Evolutionary conservation across 1,140 invertebrate genomes (phyloP).

Genomic region (Caenorhabditis inopinata): DNA sequence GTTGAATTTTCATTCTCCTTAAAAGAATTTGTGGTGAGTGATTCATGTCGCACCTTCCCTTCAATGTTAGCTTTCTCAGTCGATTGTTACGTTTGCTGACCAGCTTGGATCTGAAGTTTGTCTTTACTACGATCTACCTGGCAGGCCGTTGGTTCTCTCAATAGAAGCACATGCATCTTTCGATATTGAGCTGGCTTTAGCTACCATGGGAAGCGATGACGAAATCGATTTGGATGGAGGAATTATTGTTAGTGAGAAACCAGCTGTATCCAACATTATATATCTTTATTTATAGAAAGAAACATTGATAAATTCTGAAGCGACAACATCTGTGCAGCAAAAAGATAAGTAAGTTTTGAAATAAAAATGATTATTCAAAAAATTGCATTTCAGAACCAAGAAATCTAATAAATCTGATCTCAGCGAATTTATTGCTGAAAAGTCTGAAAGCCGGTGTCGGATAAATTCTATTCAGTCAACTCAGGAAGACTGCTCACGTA

Average conservation of each 20-base stretch:
- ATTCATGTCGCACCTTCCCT: too few species aligned
- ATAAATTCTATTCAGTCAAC: too few species aligned
- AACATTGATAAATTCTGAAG: background rate
- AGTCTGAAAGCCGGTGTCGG: too few species aligned
- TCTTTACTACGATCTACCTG: constrained; percentile 10
- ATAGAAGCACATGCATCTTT: background rate
- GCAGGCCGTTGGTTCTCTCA: background rate
- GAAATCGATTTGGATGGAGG: constrained; percentile 10
- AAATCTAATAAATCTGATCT: too few species aligned
- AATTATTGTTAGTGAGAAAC: background rate
- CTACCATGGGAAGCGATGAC: background rate
- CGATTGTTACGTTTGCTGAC: constrained; percentile 3
- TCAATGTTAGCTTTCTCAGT: background rate
- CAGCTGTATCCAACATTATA: background rate
- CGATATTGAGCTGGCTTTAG: constrained; percentile 6
- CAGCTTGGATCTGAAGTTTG: background rate
- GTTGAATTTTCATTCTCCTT: background rate
- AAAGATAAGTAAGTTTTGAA: background rate
- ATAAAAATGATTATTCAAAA: background rate
- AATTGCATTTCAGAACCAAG: background rate
- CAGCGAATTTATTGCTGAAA: too few species aligned
- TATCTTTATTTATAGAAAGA: background rate
- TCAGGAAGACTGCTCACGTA: too few species aligned
- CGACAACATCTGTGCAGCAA: background rate
- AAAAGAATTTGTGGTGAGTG: background rate